phyloP scores from a whole-genome alignment of 2,113 vertebrate genomes.

The Pollachius pollachius region DNA sequence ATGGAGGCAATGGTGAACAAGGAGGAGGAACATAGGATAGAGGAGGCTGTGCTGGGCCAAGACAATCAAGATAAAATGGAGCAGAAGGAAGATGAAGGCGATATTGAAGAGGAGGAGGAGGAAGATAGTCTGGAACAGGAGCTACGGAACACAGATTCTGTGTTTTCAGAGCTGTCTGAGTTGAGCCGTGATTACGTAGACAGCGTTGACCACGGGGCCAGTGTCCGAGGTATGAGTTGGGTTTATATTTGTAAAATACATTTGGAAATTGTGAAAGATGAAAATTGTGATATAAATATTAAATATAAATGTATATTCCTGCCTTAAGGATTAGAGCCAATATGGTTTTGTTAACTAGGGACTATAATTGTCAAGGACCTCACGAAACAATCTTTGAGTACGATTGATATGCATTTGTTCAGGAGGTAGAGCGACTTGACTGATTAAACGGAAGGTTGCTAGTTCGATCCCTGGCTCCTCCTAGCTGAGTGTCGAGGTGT shows the following conservation, averaged over 20 bases:
- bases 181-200: constrained; percentile 75
- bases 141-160: constrained; percentile 74
- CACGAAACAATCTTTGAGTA: no score
- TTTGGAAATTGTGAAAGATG: background rate
- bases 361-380: no score
- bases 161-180: constrained; percentile 77
- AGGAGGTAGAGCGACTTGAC: no score
- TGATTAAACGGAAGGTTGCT: no score
- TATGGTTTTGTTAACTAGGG: no score
- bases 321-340: background rate
- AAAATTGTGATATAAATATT: background rate
- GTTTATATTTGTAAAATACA: background rate
- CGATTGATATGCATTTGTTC: no score
- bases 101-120: constrained; percentile 44
- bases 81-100: constrained; percentile 16
- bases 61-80: background rate
- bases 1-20: constrained; percentile 18
- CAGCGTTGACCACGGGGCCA: constrained; percentile 75
- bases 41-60: background rate
- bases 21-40: constrained; percentile 1
- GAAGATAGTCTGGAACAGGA: constrained; percentile 72
- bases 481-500: no score
- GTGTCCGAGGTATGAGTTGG: constrained; percentile 61
- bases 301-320: background rate
- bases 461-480: no score